Evolutionary conservation across 2,888 invertebrate genomes (phyloP).

Genomic region (Erebia aethiops): DNA sequence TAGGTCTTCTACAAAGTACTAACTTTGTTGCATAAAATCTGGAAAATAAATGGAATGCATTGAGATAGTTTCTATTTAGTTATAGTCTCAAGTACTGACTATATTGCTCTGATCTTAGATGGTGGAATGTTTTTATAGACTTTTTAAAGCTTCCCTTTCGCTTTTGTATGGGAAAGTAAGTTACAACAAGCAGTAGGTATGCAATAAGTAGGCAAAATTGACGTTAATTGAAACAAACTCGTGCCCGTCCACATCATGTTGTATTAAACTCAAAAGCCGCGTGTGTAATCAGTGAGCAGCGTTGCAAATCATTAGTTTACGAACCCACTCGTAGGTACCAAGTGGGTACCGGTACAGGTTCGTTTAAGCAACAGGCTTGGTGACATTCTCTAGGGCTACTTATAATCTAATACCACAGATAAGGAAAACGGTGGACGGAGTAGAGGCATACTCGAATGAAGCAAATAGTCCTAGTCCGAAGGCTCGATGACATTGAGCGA

Average conservation of each 20-base stretch:
- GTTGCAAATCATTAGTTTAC: slow-evolving; percentile 46
- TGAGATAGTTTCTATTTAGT: no score
- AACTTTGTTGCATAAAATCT: no score
- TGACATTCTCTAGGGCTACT: slow-evolving; percentile 48
- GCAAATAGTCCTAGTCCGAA: no score
- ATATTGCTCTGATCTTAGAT: neutral
- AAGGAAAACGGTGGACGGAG: slow-evolving; percentile 7
- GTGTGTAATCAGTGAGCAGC: slow-evolving; percentile 26
- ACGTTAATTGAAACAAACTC: slow-evolving; percentile 10
- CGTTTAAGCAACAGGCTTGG: slow-evolving; percentile 46
- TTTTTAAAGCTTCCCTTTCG: neutral
- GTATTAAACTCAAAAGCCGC: slow-evolving; percentile 14
- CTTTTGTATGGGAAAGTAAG: slow-evolving; percentile 9
- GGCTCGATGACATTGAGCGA: no score
- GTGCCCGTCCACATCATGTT: slow-evolving; percentile 8
- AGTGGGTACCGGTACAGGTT: slow-evolving; percentile 41
- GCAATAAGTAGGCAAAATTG: neutral
- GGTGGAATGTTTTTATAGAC: neutral
- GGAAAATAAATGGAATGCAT: no score
- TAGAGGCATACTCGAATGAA: neutral
- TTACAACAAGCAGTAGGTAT: neutral
- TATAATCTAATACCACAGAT: slow-evolving; percentile 35
- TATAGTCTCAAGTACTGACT: no score
- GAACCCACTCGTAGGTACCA: slow-evolving; percentile 27
- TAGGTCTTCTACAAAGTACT: no score